Percentiles rank a stretch among this genome's conserved stretches.
These are phyloP conservation scores for Lophochroa leadbeateri DNA, from an alignment of 2,113 vertebrate genomes.

Conservation along the genomic window DNA sequence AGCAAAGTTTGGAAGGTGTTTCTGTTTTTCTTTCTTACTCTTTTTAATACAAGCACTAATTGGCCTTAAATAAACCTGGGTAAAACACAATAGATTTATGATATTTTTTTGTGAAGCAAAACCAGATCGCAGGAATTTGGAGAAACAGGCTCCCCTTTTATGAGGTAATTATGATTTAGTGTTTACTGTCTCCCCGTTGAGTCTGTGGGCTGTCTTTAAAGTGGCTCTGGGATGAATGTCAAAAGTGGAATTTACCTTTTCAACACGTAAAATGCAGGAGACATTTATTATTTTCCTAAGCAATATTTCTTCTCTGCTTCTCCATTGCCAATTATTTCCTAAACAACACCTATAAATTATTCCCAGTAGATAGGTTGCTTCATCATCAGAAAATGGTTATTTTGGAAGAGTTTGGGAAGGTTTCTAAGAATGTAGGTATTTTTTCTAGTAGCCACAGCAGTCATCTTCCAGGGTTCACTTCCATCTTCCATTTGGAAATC, in stretches of 20 bases:
- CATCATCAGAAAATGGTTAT: constrained; percentile 58
- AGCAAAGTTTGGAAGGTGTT: constrained; percentile 56
- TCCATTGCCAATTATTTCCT: neutral
- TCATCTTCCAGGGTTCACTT: neutral
- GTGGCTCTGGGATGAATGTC: constrained; percentile 65
- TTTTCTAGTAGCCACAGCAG: neutral
- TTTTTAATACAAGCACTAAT: constrained; percentile 72
- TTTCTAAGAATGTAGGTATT: constrained; percentile 10
- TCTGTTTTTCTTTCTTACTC: constrained; percentile 63
- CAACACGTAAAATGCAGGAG: constrained; percentile 49
- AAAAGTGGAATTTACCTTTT: constrained; percentile 72
- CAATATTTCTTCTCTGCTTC: constrained; percentile 52
- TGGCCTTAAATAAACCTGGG: constrained; percentile 72
- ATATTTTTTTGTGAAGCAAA: constrained; percentile 65
- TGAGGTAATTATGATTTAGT: constrained; percentile 77
- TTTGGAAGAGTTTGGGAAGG: constrained; percentile 14
- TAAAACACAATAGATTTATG: constrained; percentile 72
- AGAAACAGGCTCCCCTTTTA: constrained; percentile 69
- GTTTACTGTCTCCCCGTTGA: constrained; percentile 70
- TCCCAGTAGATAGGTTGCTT: constrained; percentile 14
- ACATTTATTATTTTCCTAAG: constrained; percentile 53
- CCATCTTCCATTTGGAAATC: neutral
- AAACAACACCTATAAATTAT: constrained; percentile 52
- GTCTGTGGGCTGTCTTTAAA: constrained; percentile 72
- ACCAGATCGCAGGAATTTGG: constrained; percentile 55